Base-by-base conservation (phyloP, 2,888 invertebrate species). In the Drosophila villosipedis region DNA sequence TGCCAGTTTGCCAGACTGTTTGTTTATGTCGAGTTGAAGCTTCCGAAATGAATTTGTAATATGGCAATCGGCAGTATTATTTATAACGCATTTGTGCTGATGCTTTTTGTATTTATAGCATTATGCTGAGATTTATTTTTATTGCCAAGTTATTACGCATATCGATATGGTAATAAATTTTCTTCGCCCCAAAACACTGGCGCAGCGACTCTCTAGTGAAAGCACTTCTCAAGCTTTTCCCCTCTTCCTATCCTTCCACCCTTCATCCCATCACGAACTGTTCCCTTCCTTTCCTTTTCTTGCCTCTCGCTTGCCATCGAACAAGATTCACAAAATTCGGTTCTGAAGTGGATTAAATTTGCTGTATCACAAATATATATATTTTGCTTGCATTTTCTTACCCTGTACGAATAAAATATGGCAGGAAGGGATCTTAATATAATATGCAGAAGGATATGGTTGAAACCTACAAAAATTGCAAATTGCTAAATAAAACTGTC, bases 131-230 rank as follows among this genome's bases (percentile, higher is more conserved):
- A 89, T 90, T 89, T 90, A 89, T 89, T 90, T 89, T 89, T 89
- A 89, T 89, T 83, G 90, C 87, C 90, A 81, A 87, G 87, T 89
- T 90, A 90, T 90, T 90, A 87, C 83, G 90, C 89, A 89, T 87
- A 89, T 89, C 90, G 84, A 90, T 89, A 89, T 87, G 87, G 80
- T 83, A 85, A 89, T 89, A 90, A 90, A 89, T 89, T 84, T 78
- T 79, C 76, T 73, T 75, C 57, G 57, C 68, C 65, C 65, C 68
- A 79, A 68, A 74, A 54, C 79, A 81, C 84, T 82, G 62, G 61
- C 82, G 52, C 65, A 39, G 70, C 87, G 49, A 69, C 49, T 76
- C 84, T 77, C 78, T 62, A 88, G 83, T 80, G 84, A 85, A 88
- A 83, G 73, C 75, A 68, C 53, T 41, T 22, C 64, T 73, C 68